A percentile compares a stretch with the other conserved stretches of the same genome.
Evolutionary conservation across 2,888 invertebrate genomes (phyloP).

Genomic region (Pomacea canaliculata): DNA sequence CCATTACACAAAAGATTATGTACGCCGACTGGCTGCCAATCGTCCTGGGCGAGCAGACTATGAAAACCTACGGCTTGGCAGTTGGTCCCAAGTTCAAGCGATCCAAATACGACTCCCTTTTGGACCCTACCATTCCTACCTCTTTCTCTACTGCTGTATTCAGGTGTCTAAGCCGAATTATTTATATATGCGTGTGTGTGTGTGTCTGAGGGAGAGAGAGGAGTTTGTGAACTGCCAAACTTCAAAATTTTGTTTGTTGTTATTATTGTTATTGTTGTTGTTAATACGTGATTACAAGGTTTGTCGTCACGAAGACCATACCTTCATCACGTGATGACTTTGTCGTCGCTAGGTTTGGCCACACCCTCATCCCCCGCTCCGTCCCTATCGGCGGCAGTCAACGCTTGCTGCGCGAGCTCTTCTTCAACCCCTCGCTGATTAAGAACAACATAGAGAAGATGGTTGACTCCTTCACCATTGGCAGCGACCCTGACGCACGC

Average conservation of each 20-base stretch:
- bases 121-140: constrained; percentile 21
- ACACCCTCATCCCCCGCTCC: constrained; percentile 29
- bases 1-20: constrained; percentile 19
- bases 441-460: neutral
- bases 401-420: constrained; percentile 13
- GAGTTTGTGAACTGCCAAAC: neutral
- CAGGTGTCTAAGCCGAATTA: neutral
- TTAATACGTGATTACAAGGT: too few relatives aligned
- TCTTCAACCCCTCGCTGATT: constrained; percentile 21
- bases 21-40: constrained; percentile 32
- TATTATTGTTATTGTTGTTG: too few relatives aligned
- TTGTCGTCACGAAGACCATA: too few relatives aligned
- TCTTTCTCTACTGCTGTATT: constrained; percentile 29
- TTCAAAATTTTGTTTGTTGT: too few relatives aligned
- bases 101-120: constrained; percentile 1
- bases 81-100: constrained; percentile 15
- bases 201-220: neutral
- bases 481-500: neutral
- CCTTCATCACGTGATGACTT: too few relatives aligned
- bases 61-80: constrained; percentile 9
- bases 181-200: neutral
- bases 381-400: neutral
- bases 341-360: constrained; percentile 18
- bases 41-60: constrained; percentile 21
- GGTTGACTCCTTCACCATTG: constrained; percentile 7